Conservation (phyloP, 2,888 invertebrate genomes). For the Xestia sexstrigata region DNA sequence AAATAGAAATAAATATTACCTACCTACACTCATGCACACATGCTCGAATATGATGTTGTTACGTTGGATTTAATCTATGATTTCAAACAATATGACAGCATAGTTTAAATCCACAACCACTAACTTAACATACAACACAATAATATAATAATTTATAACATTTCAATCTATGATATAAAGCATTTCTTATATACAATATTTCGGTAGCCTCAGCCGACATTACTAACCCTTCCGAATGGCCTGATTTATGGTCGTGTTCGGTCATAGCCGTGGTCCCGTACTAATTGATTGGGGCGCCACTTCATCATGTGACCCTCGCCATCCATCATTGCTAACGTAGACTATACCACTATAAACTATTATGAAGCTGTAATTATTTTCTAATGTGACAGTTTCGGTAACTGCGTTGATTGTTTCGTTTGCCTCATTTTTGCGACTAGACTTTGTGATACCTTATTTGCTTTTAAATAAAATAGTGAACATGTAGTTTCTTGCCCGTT, state of each 20-base stretch:
- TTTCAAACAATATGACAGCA: background rate
- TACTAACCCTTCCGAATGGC: conserved; percentile 40
- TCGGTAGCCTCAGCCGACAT: background rate
- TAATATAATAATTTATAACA: too few relatives aligned
- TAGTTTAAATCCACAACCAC: background rate
- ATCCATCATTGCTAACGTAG: conserved; percentile 76
- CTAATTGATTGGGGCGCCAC: conserved; percentile 78
- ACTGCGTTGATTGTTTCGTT: conserved; percentile 30
- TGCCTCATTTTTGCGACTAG: background rate
- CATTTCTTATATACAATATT: conserved; percentile 16
- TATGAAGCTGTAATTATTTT: conserved; percentile 38
- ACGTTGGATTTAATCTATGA: background rate
- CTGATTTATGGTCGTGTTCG: conserved; percentile 60
- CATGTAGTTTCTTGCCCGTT: background rate
- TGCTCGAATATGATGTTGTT: background rate
- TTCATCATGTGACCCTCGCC: conserved; percentile 80
- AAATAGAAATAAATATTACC: background rate
- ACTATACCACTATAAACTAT: conserved; percentile 25
- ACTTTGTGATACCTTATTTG: background rate
- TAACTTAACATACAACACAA: background rate
- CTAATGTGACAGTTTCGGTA: conserved; percentile 16
- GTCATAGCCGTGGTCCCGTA: conserved; percentile 70
- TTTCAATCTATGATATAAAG: background rate
- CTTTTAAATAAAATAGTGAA: background rate
- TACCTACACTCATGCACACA: too few relatives aligned